phyloP scores from a whole-genome alignment of 2,113 vertebrate species.

The Corythornis vintsioides region DNA sequence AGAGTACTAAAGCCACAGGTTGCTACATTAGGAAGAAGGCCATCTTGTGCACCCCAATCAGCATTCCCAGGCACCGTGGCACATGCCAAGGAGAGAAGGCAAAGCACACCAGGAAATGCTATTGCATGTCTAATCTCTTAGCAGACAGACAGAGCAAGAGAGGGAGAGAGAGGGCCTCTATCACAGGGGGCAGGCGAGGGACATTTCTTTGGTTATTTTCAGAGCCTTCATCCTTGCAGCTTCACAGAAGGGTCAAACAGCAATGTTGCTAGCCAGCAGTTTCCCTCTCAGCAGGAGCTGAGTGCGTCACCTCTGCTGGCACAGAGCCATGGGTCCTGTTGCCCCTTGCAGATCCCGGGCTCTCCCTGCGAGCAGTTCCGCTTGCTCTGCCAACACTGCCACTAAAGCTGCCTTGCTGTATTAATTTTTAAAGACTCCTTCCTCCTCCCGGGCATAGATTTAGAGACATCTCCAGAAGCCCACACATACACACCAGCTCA shows the following conservation, averaged over 20 bases:
- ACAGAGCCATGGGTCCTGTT: not conserved
- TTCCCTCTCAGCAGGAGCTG: conserved; percentile 30
- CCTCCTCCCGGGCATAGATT: conserved; percentile 52
- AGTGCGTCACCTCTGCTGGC: conserved; percentile 58
- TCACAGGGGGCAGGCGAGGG: not conserved
- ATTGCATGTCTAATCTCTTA: not conserved
- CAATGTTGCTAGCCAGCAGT: not conserved
- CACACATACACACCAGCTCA: not conserved
- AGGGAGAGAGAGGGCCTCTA: not conserved
- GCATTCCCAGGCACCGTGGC: not conserved
- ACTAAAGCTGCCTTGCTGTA: conserved; percentile 56
- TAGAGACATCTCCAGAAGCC: conserved; percentile 51
- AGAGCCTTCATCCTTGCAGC: conserved; percentile 49
- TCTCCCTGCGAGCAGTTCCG: not conserved
- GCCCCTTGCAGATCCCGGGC: not conserved
- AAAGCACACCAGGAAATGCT: not conserved
- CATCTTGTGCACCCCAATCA: not conserved
- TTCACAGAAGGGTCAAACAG: conserved; percentile 53
- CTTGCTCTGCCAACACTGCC: conserved; percentile 25
- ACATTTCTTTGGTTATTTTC: not conserved
- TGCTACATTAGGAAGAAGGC: not conserved
- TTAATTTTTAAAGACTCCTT: conserved; percentile 66
- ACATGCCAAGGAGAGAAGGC: not conserved
- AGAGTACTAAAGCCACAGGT: not conserved
- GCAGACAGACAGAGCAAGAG: not conserved